Evolutionary conservation across 2,797 vertebrate species (phyloP).

Genomic region (Mormyrus proboscirostris): DNA sequence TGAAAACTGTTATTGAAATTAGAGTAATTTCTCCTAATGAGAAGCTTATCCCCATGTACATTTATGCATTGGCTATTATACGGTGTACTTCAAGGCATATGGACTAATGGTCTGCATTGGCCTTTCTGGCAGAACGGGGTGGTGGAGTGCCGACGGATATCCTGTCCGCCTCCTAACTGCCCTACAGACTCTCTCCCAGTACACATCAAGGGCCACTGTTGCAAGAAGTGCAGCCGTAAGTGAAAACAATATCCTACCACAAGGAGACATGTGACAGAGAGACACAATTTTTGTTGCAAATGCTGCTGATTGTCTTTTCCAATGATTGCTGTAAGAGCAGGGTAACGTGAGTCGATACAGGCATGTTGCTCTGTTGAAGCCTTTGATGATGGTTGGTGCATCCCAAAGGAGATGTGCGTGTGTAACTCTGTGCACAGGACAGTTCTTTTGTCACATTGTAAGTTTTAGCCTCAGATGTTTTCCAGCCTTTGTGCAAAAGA

Average conservation of each 20-base stretch:
- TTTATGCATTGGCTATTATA: neutral
- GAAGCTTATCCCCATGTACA: neutral
- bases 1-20: neutral
- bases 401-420: neutral
- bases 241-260: constrained; percentile 19
- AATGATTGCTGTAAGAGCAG: neutral
- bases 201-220: constrained; percentile 60
- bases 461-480: neutral
- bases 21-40: neutral
- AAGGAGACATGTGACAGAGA: neutral
- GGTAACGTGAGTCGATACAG: neutral
- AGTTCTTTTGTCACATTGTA: neutral
- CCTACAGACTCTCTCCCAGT: constrained; percentile 62
- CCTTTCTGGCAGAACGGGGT: constrained; percentile 51
- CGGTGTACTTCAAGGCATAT: neutral
- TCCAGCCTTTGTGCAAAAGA: neutral
- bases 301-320: neutral
- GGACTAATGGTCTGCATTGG: neutral
- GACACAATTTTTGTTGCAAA: neutral
- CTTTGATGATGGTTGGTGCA: neutral
- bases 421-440: neutral
- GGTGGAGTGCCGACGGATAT: constrained; percentile 64
- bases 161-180: constrained; percentile 61
- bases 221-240: constrained; percentile 70
- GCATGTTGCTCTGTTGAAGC: neutral